These are phyloP conservation scores for Rhyacophila evoluta DNA, from an alignment of 2,888 invertebrate species.

Conservation along the genomic window DNA sequence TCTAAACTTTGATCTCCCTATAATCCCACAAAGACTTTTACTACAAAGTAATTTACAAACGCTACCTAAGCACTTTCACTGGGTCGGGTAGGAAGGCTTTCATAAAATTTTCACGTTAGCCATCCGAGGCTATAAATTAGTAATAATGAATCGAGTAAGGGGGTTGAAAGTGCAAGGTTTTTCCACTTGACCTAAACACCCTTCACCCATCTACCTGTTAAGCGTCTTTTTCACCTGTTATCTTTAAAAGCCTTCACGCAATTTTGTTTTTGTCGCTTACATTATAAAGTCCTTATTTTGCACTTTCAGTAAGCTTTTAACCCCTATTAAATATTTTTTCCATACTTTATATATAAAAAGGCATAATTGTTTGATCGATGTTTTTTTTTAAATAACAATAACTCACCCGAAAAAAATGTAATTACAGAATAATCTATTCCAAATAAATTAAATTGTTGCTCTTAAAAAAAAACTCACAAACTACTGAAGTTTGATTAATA, in stretches of 20 bases:
- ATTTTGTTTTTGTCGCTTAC: constrained; percentile 24
- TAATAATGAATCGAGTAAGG: constrained; percentile 45
- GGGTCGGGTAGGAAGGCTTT: constrained; percentile 1
- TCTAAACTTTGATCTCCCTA: constrained; percentile 13
- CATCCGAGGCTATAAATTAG: constrained; percentile 39
- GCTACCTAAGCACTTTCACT: background rate
- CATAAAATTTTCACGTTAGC: constrained; percentile 28
- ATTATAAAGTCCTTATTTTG: background rate
- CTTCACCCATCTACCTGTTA: constrained; percentile 16
- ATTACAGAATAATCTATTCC: no score
- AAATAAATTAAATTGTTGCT: no score
- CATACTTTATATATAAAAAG: no score
- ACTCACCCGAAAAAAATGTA: no score
- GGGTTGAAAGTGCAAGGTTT: constrained; percentile 32
- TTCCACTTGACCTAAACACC: constrained; percentile 40
- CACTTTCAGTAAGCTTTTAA: background rate
- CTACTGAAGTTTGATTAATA: no score
- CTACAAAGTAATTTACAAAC: constrained; percentile 12
- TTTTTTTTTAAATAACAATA: no score
- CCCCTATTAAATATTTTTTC: background rate
- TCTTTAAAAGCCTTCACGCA: constrained; percentile 11
- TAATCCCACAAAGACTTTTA: constrained; percentile 7
- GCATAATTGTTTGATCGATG: no score
- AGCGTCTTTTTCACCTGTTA: constrained; percentile 13
- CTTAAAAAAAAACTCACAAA: no score